Evolutionary conservation across 2,888 invertebrate genomes (phyloP).

Genomic region (Habroteleia sp.): DNA sequence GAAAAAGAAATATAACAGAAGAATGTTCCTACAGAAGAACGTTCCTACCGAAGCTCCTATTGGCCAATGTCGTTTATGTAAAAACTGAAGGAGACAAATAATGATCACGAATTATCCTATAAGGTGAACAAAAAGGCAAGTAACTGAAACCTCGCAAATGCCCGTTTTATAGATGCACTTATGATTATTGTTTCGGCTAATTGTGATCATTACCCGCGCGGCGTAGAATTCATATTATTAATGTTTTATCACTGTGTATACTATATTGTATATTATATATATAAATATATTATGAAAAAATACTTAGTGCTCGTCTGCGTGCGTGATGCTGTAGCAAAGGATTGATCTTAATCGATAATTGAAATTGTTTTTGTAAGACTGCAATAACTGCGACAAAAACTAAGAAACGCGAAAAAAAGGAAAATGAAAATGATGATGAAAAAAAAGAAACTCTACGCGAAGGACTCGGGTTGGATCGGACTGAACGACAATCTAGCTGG

Average conservation of each 20-base stretch:
- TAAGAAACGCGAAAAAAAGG: too few relatives aligned
- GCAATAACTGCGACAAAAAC: constrained; percentile 52
- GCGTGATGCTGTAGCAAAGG: constrained; percentile 31
- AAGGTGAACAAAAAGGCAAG: not conserved
- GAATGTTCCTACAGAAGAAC: too few relatives aligned
- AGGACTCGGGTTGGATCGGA: constrained; percentile 41
- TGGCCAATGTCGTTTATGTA: constrained; percentile 30
- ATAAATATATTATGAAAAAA: constrained; percentile 38
- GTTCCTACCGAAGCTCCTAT: constrained; percentile 45
- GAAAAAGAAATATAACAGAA: constrained; percentile 7
- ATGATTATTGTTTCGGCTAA: constrained; percentile 55
- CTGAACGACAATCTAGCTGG: constrained; percentile 40
- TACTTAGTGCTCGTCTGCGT: constrained; percentile 40
- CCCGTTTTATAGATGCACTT: constrained; percentile 50
- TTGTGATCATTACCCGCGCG: constrained; percentile 57
- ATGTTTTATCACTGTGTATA: constrained; percentile 62
- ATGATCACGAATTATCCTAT: constrained; percentile 12
- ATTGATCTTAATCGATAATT: constrained; percentile 21
- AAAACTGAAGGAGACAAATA: constrained; percentile 9
- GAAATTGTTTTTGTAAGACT: constrained; percentile 54
- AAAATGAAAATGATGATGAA: too few relatives aligned
- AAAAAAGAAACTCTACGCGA: constrained; percentile 6
- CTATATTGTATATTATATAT: constrained; percentile 61
- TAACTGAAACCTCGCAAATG: constrained; percentile 51
- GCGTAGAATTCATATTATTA: constrained; percentile 55